phyloP scores from a whole-genome alignment of 2,797 vertebrate genomes.

The Cetoscarus ocellatus region DNA sequence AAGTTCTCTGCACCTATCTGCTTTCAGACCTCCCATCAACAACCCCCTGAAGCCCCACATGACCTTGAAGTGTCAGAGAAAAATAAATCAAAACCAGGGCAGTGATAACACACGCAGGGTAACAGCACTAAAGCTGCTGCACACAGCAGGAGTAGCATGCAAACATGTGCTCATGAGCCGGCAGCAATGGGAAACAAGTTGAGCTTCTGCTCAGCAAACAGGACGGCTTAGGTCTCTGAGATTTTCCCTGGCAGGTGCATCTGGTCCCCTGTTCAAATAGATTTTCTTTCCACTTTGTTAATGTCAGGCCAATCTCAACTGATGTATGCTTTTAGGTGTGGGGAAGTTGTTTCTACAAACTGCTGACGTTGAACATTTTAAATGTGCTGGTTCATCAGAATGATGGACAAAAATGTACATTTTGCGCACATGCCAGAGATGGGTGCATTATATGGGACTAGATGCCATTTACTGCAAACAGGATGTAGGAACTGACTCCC shows the following conservation, averaged over 20 bases:
- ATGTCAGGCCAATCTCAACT: not conserved
- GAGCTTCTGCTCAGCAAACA: slow-evolving; percentile 28
- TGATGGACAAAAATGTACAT: too few relatives aligned
- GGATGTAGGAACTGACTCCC: too few relatives aligned
- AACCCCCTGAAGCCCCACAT: slow-evolving; percentile 3
- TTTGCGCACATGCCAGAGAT: too few relatives aligned
- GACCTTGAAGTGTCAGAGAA: slow-evolving; percentile 40
- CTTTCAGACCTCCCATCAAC: slow-evolving; percentile 1
- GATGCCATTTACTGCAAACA: too few relatives aligned
- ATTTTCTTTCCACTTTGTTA: not conserved
- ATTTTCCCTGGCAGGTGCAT: not conserved
- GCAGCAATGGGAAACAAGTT: slow-evolving; percentile 18
- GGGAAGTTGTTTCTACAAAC: too few relatives aligned
- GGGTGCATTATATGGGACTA: too few relatives aligned
- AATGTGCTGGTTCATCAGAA: too few relatives aligned
- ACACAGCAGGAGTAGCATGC: slow-evolving; percentile 36
- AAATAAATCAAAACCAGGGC: slow-evolving; percentile 25
- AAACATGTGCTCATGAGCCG: slow-evolving; percentile 13
- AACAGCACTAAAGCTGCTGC: slow-evolving; percentile 4
- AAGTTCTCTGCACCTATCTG: slow-evolving; percentile 5
- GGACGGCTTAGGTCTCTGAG: not conserved
- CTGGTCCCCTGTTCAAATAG: not conserved
- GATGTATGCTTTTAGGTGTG: too few relatives aligned
- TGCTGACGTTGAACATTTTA: too few relatives aligned
- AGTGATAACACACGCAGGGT: not conserved